These are phyloP conservation scores for Psittacula cyanocephala DNA, from an alignment of 2,113 vertebrate genomes.

Conservation along the genomic window DNA sequence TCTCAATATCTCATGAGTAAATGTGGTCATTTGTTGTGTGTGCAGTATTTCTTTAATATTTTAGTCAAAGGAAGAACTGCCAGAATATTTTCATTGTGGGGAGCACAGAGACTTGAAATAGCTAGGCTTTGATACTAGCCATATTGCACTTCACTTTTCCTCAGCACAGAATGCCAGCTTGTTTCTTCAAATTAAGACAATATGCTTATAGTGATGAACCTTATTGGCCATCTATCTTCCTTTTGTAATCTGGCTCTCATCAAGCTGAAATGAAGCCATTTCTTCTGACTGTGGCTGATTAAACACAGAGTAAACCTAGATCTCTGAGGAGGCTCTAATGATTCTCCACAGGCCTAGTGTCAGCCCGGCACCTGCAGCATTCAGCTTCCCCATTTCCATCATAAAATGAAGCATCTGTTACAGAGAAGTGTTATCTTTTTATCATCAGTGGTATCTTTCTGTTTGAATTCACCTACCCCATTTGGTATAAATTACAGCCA, in stretches of 20 bases:
- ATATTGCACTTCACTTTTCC: constrained; percentile 60
- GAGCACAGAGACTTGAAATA: not conserved
- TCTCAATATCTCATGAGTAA: not conserved
- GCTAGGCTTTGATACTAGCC: constrained; percentile 23
- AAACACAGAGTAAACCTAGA: constrained; percentile 81
- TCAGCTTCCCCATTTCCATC: constrained; percentile 76
- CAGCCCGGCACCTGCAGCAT: constrained; percentile 87
- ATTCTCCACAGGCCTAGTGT: constrained; percentile 75
- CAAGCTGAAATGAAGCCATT: constrained; percentile 87
- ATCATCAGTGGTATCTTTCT: constrained; percentile 71
- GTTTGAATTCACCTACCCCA: constrained; percentile 67
- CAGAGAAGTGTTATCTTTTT: constrained; percentile 68
- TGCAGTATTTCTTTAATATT: not conserved
- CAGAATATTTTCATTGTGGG: constrained; percentile 33
- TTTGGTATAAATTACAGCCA: constrained; percentile 80
- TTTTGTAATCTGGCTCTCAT: constrained; percentile 75
- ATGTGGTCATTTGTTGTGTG: not conserved
- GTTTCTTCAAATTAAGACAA: constrained; percentile 76
- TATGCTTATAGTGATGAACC: constrained; percentile 68
- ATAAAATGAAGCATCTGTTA: constrained; percentile 84
- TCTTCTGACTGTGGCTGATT: constrained; percentile 89
- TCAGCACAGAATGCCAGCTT: constrained; percentile 63
- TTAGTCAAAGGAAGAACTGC: constrained; percentile 28
- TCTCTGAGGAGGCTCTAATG: constrained; percentile 75
- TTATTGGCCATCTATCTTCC: constrained; percentile 67